Percentiles rank a stretch among this genome's conserved stretches.
Evolutionary conservation across 2,888 invertebrate genomes (phyloP).

Genomic region (Tipula confusa): DNA sequence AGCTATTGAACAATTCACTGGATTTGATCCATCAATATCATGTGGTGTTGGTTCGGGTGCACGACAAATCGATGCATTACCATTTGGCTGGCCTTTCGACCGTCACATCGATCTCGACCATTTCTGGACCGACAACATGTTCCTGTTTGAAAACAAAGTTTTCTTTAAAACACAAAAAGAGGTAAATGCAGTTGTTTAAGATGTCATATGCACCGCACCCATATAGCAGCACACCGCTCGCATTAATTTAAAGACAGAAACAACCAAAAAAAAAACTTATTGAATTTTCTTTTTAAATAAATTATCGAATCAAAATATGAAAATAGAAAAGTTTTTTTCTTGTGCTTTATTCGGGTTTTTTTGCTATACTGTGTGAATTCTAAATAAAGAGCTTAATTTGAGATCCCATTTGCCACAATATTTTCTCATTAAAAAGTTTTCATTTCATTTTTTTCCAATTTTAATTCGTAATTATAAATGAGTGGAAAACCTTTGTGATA

Average conservation of each 20-base stretch:
- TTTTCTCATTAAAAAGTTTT: not conserved
- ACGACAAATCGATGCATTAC: slow-evolving; percentile 54
- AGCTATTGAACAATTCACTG: slow-evolving; percentile 50
- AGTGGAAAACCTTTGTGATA: slow-evolving; percentile 12
- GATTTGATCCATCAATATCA: slow-evolving; percentile 51
- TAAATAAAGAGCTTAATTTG: not conserved
- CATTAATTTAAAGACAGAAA: not conserved
- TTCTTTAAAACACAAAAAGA: slow-evolving; percentile 58
- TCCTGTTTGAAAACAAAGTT: slow-evolving; percentile 61
- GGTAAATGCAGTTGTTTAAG: slow-evolving; percentile 38
- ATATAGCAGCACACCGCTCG: not conserved
- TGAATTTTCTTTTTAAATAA: not conserved
- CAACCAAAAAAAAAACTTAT: not conserved
- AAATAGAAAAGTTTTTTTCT: not conserved
- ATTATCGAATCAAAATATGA: not conserved
- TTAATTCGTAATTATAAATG: slow-evolving; percentile 12
- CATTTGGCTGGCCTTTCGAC: slow-evolving; percentile 72
- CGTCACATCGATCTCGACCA: slow-evolving; percentile 55
- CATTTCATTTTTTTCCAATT: not conserved
- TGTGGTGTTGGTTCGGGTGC: slow-evolving; percentile 53
- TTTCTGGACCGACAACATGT: slow-evolving; percentile 64
- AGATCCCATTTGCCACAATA: not conserved
- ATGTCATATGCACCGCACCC: not conserved
- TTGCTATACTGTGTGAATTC: not conserved
- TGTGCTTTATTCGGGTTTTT: not conserved